phyloP scores from a whole-genome alignment of 2,113 vertebrate genomes.

The Kryptolebias marmoratus region DNA sequence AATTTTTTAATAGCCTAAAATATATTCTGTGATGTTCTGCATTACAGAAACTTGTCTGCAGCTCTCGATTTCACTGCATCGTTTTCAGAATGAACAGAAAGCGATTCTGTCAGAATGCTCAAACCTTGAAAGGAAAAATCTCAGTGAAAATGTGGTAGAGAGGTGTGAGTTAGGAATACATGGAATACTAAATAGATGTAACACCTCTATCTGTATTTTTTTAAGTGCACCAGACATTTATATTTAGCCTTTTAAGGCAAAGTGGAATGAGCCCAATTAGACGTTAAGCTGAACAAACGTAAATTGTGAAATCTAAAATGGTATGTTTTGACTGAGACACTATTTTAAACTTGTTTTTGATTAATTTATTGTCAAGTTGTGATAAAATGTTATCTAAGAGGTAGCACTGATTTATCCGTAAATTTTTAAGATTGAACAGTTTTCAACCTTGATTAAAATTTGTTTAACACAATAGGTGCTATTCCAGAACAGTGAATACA shows the following conservation, averaged over 20 bases:
- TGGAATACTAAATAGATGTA: conserved; percentile 57
- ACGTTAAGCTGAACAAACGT: conserved; percentile 1
- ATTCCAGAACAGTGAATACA: conserved; percentile 57
- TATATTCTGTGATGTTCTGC: conserved; percentile 36
- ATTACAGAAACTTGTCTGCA: conserved; percentile 24
- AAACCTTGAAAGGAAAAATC: conserved; percentile 26
- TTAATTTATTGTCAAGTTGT: no score
- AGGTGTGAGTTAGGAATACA: conserved; percentile 28
- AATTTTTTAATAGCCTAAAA: conserved; percentile 47
- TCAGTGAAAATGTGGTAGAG: conserved; percentile 34
- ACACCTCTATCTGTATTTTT: conserved; percentile 27
- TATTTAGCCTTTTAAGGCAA: conserved; percentile 13
- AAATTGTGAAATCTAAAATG: no score
- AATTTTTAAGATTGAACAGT: no score
- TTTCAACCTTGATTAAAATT: background rate
- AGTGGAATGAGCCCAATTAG: background rate
- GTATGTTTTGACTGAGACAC: no score
- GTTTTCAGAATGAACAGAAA: conserved; percentile 48
- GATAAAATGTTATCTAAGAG: no score
- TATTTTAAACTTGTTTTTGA: no score
- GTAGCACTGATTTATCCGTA: no score
- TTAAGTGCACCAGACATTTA: conserved; percentile 11
- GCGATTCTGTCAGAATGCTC: conserved; percentile 50
- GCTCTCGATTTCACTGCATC: conserved; percentile 34
- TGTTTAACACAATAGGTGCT: conserved; percentile 79